Percentiles rank a stretch among this genome's conserved stretches.
phyloP scores from a whole-genome alignment of 2,113 vertebrate genomes.

The Otis tarda region DNA sequence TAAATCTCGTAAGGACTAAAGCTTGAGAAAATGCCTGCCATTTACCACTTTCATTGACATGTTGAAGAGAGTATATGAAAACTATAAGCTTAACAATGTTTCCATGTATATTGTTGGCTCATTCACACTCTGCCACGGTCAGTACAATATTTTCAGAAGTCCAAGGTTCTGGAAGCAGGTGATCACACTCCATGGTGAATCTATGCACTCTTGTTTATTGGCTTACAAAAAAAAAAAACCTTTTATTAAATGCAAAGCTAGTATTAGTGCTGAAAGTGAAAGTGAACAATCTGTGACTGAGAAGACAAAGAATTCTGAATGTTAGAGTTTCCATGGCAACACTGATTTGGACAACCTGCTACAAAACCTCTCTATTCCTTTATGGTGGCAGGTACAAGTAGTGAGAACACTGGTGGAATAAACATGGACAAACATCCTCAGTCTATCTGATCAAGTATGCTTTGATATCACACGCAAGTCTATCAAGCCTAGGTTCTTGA shows the following conservation, averaged over 20 bases:
- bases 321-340: neutral
- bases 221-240: neutral
- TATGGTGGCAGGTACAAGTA: neutral
- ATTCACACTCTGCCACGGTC: neutral
- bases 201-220: neutral
- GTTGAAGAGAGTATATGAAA: conserved; percentile 26
- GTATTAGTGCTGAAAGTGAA: neutral
- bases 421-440: neutral
- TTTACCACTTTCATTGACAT: neutral
- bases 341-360: neutral
- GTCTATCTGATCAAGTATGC: neutral
- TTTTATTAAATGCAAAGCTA: neutral
- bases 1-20: conserved; percentile 7
- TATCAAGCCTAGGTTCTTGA: neutral
- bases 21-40: neutral
- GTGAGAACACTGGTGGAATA: neutral
- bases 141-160: neutral
- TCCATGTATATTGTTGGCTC: neutral
- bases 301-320: neutral
- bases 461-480: neutral
- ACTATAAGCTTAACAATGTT: neutral
- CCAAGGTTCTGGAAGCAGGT: neutral
- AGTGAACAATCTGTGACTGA: neutral
- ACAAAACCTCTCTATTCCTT: neutral
- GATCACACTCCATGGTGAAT: neutral